Evolutionary conservation across 2,888 invertebrate species (phyloP).

Genomic region (Sphecodes monilicornis): DNA sequence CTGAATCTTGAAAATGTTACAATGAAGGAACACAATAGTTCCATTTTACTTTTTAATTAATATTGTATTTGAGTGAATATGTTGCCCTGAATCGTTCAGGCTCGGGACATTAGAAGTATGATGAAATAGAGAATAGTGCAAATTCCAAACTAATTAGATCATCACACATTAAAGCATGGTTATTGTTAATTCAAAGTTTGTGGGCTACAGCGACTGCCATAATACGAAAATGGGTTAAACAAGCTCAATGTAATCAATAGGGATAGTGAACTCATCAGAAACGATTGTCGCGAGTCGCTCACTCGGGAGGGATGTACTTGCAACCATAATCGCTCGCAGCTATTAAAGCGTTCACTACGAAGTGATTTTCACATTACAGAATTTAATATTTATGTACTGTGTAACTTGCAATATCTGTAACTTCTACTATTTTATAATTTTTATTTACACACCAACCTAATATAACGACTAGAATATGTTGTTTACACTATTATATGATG

Average conservation of each 20-base stretch:
- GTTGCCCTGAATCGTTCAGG: not conserved
- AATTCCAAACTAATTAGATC: not conserved
- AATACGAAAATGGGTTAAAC: not conserved
- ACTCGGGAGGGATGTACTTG: not conserved
- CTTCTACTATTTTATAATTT: too few species aligned
- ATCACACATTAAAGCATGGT: not conserved
- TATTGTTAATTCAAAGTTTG: not conserved
- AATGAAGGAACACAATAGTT: too few species aligned
- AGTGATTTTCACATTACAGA: not conserved
- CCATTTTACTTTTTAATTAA: not conserved
- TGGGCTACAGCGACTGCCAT: not conserved
- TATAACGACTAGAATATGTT: too few species aligned
- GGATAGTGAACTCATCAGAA: not conserved
- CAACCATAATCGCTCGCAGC: not conserved
- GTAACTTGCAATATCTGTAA: too few species aligned
- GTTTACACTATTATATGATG: too few species aligned
- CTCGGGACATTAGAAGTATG: not conserved
- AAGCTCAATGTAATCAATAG: slow-evolving; percentile 4
- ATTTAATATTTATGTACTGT: not conserved
- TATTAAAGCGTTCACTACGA: not conserved
- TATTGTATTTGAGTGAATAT: not conserved
- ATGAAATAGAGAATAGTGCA: not conserved
- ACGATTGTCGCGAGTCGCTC: slow-evolving; percentile 11
- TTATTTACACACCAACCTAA: too few species aligned
- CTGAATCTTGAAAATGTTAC: too few species aligned